Percentiles rank a stretch among this genome's conserved stretches.
phyloP scores from a whole-genome alignment of 2,888 invertebrate species.

The Drosophila koepferae region DNA sequence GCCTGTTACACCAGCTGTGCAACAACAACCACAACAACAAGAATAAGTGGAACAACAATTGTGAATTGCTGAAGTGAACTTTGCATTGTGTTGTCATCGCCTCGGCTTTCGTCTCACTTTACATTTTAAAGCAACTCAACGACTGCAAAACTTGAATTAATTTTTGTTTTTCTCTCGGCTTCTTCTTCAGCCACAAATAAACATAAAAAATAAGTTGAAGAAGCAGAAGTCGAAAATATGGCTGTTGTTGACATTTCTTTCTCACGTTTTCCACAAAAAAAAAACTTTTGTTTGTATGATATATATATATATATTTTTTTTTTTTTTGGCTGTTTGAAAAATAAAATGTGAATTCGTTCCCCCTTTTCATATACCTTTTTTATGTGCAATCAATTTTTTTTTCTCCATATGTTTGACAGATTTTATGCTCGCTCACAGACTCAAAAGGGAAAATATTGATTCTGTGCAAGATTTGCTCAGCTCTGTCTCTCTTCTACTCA shows the following conservation, averaged over 20 bases:
- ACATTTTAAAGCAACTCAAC: slow-evolving; percentile 71
- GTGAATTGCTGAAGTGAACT: slow-evolving; percentile 53
- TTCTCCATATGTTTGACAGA: slow-evolving; percentile 26
- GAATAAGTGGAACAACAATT: slow-evolving; percentile 45
- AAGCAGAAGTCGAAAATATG: slow-evolving; percentile 44
- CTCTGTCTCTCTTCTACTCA: neutral
- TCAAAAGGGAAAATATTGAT: neutral
- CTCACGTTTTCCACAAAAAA: neutral
- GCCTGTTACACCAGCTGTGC: slow-evolving; percentile 62
- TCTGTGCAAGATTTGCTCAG: neutral
- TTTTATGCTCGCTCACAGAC: neutral
- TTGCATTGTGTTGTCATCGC: slow-evolving; percentile 50
- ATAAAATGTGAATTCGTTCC: slow-evolving; percentile 7
- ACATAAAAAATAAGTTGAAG: slow-evolving; percentile 20
- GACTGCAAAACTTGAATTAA: slow-evolving; percentile 71
- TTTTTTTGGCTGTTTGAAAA: slow-evolving; percentile 25
- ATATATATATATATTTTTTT: too few relatives aligned
- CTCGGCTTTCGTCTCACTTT: slow-evolving; percentile 54
- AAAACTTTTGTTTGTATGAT: slow-evolving; percentile 10
- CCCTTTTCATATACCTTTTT: slow-evolving; percentile 6
- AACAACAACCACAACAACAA: slow-evolving; percentile 21
- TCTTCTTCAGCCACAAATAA: slow-evolving; percentile 36
- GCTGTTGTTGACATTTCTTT: slow-evolving; percentile 73
- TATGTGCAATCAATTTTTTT: slow-evolving; percentile 43
- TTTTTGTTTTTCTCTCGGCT: slow-evolving; percentile 45